Percentiles rank a stretch among this genome's conserved stretches.
Evolutionary conservation across 2,888 invertebrate species (phyloP).

Genomic region (Diogma glabrata): DNA sequence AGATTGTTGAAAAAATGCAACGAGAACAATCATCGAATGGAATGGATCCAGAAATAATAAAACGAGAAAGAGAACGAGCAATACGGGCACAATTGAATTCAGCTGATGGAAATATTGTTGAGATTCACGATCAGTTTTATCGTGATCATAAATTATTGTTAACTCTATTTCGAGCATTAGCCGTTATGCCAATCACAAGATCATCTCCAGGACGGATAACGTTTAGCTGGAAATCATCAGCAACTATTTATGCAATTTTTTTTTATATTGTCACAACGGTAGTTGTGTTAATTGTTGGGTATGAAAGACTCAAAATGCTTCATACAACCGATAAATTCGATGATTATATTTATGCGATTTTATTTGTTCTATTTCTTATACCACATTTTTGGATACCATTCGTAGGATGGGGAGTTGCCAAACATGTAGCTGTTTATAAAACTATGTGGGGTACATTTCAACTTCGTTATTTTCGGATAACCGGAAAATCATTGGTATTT

Average conservation of each 20-base stretch:
- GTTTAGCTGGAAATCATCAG: conserved; percentile 50
- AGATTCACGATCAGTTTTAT: conserved; percentile 51
- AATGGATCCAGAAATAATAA: conserved; percentile 8
- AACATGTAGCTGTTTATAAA: conserved; percentile 55
- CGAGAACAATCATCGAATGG: conserved; percentile 2
- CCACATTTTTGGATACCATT: conserved; percentile 37
- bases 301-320: conserved; percentile 48
- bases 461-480: conserved; percentile 45
- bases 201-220: conserved; percentile 44
- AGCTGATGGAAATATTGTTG: conserved; percentile 46
- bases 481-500: conserved; percentile 48
- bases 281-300: conserved; percentile 47
- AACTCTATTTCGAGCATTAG: conserved; percentile 47
- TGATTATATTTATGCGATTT: conserved; percentile 56
- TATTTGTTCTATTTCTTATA: conserved; percentile 38
- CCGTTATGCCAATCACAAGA: conserved; percentile 52
- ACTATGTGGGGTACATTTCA: conserved; percentile 57
- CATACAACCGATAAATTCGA: conserved; percentile 51
- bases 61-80: conserved; percentile 20
- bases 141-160: conserved; percentile 52
- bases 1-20: conserved; percentile 7
- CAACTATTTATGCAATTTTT: conserved; percentile 51
- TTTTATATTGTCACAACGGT: conserved; percentile 48
- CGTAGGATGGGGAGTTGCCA: conserved; percentile 58
- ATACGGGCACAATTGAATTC: conserved; percentile 42